phyloP scores from a whole-genome alignment of 2,113 vertebrate species.

The Crotalus helleri region DNA sequence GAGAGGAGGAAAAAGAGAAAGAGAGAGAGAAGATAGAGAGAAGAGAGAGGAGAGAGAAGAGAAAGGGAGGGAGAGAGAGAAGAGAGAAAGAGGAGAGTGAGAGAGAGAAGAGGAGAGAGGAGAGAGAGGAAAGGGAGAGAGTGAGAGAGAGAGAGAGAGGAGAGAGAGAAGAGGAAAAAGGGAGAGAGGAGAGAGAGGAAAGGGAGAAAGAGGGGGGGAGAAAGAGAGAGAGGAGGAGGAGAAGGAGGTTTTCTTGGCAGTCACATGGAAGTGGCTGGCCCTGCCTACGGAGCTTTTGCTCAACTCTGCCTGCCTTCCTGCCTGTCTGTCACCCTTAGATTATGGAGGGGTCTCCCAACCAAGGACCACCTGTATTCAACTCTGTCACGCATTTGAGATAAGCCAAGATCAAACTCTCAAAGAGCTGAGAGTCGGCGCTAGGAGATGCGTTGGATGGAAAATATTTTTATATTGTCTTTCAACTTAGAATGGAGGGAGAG shows the following conservation, averaged over 20 bases:
- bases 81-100: no score
- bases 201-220: no score
- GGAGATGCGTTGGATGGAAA: background rate
- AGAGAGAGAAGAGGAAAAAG: no score
- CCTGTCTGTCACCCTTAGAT: background rate
- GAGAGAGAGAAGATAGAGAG: no score
- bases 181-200: no score
- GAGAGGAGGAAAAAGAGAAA: no score
- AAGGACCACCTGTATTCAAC: background rate
- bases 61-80: no score
- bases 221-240: no score
- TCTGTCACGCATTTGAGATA: background rate
- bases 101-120: no score
- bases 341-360: background rate
- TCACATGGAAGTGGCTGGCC: rapidly evolving
- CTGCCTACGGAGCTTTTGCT: background rate
- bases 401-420: background rate
- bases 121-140: rapidly evolving
- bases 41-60: no score
- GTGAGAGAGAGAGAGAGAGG: no score
- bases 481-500: background rate
- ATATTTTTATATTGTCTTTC: background rate
- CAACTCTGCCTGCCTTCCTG: background rate
- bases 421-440: background rate
- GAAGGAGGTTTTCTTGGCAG: background rate